Percentiles rank a stretch among this genome's conserved stretches.
These are phyloP conservation scores for Pterostichus madidus DNA, from an alignment of 2,888 invertebrate genomes.

Conservation along the genomic window DNA sequence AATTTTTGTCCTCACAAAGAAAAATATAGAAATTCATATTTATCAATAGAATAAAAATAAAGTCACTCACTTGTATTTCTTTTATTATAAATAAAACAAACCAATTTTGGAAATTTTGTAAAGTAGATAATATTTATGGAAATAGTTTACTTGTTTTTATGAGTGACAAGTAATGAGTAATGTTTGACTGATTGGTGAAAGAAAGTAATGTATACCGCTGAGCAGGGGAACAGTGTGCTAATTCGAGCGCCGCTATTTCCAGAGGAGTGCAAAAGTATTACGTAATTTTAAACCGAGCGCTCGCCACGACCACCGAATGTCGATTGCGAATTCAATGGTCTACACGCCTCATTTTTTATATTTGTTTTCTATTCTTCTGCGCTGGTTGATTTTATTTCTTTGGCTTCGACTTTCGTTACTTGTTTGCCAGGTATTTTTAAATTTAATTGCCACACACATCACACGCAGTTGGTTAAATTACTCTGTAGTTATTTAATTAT, in stretches of 20 bases:
- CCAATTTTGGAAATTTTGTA: too few relatives aligned
- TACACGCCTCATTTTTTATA: constrained; percentile 20
- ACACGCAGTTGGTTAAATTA: background rate
- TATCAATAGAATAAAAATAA: too few relatives aligned
- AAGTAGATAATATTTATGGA: too few relatives aligned
- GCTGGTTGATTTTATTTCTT: constrained; percentile 13
- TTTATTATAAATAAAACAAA: too few relatives aligned
- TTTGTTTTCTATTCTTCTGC: constrained; percentile 13
- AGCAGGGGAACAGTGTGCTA: constrained; percentile 33
- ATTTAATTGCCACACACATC: constrained; percentile 14
- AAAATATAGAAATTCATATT: background rate
- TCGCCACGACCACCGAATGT: background rate
- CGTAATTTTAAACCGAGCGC: constrained; percentile 21
- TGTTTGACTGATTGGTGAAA: constrained; percentile 9
- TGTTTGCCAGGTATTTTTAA: background rate
- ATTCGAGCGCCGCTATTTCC: constrained; percentile 53
- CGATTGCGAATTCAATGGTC: constrained; percentile 37
- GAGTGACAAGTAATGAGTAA: constrained; percentile 7
- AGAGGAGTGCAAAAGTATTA: constrained; percentile 51
- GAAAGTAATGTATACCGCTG: constrained; percentile 4
- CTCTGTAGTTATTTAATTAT: background rate
- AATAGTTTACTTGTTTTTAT: too few relatives aligned
- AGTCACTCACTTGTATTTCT: too few relatives aligned
- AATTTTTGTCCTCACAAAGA: background rate
- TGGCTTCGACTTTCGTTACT: background rate